Evolutionary conservation across 2,113 vertebrate species (phyloP), one percentile per base, ranked within the genome.

Genomic region (Scopus umbretta): DNA sequence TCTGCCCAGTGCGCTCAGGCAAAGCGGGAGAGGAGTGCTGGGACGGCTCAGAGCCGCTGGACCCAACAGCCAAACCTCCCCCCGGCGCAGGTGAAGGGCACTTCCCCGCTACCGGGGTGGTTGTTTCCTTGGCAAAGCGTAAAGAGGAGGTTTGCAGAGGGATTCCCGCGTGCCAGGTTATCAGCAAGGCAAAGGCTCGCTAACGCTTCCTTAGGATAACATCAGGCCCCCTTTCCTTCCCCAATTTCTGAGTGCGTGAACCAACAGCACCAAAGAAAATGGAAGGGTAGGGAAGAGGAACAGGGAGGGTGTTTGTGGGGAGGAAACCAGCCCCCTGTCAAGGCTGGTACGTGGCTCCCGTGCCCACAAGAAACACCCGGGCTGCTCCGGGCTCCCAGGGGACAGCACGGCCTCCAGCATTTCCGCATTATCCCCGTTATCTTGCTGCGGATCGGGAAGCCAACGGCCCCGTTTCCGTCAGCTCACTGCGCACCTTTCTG

Each of bases 391-490:
- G 66, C 23, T 80, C 38, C 62, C 68, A 1, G 61, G 61, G 88
- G 32, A 84, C 63, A 36, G 47, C 62, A 0, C 0, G 0, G 43
- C 88, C 78, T 63, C n/a, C 11, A 5, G 18, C 4, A 2, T 6
- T 62, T 40, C 84, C 21, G 19, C 3, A 2, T 19, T 10, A 9
- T 80, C 62, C 63, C 34, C 9, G 2, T 27, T 25, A 61, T 43
- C 74, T 26, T 2, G 26, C 82, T 6, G 26, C 0, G 2, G 20
- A 80, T n/a, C 67, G 6, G 80, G 76, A 81, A 66, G 70, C 72
- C 62, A 43, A 56, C 11, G 30, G 61, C 7, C 38, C 20, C 2
- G 2, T 73, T 91, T 86, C 90, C 49, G 5, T 11, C 63, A 15
- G 72, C 52, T 75, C 75, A 8, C n/a, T 1, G 5, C 1, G 2